phyloP scores from a whole-genome alignment of 2,888 invertebrate species.

The Deilephila porcellus region DNA sequence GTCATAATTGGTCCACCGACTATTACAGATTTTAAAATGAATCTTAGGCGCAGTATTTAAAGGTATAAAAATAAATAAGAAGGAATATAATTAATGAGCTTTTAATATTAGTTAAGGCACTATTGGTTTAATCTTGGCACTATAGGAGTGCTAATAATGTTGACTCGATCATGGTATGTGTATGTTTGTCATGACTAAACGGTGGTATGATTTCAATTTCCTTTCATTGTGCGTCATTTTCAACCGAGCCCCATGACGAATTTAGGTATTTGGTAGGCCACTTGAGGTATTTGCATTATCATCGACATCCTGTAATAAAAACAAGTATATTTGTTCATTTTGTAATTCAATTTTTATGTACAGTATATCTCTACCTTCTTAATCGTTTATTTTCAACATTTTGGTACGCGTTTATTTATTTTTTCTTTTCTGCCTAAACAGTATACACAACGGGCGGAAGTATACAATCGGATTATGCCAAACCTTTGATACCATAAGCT shows the following conservation, averaged over 20 bases:
- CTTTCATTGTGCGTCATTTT: constrained; percentile 42
- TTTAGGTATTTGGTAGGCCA: constrained; percentile 93
- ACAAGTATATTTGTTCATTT: constrained; percentile 10
- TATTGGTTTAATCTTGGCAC: not conserved
- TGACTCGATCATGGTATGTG: constrained; percentile 19
- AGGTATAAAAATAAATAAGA: constrained; percentile 3
- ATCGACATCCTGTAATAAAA: constrained; percentile 90
- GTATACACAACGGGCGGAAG: no score
- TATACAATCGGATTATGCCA: no score
- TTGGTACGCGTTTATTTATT: no score
- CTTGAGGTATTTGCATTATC: constrained; percentile 93
- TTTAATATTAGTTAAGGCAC: constrained; percentile 12
- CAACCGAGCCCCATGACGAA: constrained; percentile 93
- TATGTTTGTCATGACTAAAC: constrained; percentile 48
- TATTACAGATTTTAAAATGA: not conserved
- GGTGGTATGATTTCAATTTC: constrained; percentile 47
- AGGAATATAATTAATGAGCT: not conserved
- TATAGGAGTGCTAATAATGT: not conserved
- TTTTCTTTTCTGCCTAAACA: no score
- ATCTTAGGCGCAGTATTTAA: not conserved
- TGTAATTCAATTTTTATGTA: no score
- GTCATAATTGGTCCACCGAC: constrained; percentile 36
- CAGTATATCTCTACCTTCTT: no score
- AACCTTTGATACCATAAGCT: no score
- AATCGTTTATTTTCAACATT: no score